Percentiles rank a stretch among this genome's conserved stretches.
These are phyloP conservation scores for Pemphredon lugubris DNA, from an alignment of 2,888 invertebrate genomes.

Conservation along the genomic window DNA sequence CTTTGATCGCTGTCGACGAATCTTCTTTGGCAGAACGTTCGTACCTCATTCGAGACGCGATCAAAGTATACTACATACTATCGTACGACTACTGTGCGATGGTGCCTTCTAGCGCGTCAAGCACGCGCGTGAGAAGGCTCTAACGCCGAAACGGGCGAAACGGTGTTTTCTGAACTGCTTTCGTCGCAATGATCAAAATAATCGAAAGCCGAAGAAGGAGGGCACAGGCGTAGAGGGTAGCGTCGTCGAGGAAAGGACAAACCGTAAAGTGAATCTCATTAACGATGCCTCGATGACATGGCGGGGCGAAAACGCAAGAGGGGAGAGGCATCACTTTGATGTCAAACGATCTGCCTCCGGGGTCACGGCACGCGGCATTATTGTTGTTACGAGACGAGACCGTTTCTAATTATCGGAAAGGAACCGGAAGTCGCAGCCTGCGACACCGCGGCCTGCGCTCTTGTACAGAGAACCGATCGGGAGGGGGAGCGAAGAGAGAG, in stretches of 20 bases:
- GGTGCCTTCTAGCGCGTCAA: neutral
- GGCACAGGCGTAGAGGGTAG: constrained; percentile 7
- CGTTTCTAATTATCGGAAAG: constrained; percentile 77
- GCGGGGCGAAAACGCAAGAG: no score
- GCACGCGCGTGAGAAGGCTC: no score
- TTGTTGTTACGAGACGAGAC: constrained; percentile 72
- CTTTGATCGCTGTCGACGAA: no score
- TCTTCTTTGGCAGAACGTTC: no score
- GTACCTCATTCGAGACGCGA: no score
- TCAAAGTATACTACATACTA: no score
- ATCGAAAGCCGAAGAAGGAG: constrained; percentile 64
- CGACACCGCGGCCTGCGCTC: constrained; percentile 14
- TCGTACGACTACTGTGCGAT: no score
- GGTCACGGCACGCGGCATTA: constrained; percentile 68
- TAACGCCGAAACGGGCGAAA: constrained; percentile 33
- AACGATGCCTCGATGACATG: constrained; percentile 73
- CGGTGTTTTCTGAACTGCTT: constrained; percentile 32
- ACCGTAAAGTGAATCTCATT: constrained; percentile 80
- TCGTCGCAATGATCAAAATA: constrained; percentile 66
- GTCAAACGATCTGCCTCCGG: constrained; percentile 68
- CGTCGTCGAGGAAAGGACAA: constrained; percentile 66
- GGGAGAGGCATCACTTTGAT: constrained; percentile 70
- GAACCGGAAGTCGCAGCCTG: constrained; percentile 72
- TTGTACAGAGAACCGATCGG: constrained; percentile 10
- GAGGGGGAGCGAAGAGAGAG: constrained; percentile 3